Evolutionary conservation across 92 coral and sea anemone genomes (phyloP).

Genomic region (Palythoa grandis): DNA sequence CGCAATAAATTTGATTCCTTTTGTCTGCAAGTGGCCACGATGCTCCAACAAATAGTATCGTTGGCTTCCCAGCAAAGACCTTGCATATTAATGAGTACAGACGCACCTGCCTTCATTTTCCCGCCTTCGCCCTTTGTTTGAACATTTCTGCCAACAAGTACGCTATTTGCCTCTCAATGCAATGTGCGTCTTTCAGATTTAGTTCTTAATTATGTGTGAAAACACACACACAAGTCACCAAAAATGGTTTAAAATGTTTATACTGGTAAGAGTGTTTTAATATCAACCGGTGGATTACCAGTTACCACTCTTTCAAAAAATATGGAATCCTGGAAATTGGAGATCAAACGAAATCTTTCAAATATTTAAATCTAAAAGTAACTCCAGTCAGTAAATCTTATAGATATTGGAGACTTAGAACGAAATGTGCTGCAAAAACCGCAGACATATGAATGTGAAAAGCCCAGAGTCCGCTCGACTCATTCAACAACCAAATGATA

Average conservation of each 20-base stretch:
- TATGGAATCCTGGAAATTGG: constrained; percentile 5
- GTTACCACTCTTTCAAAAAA: not conserved
- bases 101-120: constrained; percentile 31
- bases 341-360: constrained; percentile 4
- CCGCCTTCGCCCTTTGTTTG: constrained; percentile 34
- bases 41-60: constrained; percentile 1
- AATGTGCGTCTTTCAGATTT: constrained; percentile 14
- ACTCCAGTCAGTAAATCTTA: not conserved
- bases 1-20: not conserved
- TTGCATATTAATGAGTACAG: constrained; percentile 6
- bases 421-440: constrained; percentile 38
- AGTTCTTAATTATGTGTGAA: constrained; percentile 31
- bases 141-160: constrained; percentile 20
- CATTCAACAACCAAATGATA: constrained; percentile 27
- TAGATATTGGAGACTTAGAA: not conserved
- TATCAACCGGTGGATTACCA: not conserved
- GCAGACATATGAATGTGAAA: constrained; percentile 36
- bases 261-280: not conserved
- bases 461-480: constrained; percentile 32
- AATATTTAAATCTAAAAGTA: not conserved
- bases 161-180: constrained; percentile 24
- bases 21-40: constrained; percentile 4
- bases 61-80: not conserved
- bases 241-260: not conserved
- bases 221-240: constrained; percentile 16